phyloP scores from a whole-genome alignment of 1,140 invertebrate genomes.

The Aphis craccivora region DNA sequence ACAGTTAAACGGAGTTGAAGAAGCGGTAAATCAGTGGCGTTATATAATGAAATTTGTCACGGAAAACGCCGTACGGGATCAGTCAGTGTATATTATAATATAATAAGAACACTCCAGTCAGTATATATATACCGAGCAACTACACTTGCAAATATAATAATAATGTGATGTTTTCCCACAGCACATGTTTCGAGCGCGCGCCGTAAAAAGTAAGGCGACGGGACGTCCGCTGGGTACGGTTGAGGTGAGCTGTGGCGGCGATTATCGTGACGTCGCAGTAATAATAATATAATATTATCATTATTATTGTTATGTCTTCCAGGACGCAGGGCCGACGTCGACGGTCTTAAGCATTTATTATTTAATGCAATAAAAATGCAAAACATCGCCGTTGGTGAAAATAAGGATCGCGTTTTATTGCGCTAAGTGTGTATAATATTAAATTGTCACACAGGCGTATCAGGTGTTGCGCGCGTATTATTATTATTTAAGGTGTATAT shows the following conservation, averaged over 20 bases:
- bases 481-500: neutral
- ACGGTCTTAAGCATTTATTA: neutral
- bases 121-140: no score
- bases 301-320: neutral
- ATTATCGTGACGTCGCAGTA: neutral
- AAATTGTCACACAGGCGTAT: neutral
- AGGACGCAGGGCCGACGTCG: neutral
- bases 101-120: neutral
- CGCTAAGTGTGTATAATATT: neutral
- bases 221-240: neutral
- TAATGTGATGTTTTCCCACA: neutral
- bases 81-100: no score
- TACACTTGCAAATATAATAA: neutral
- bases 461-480: neutral
- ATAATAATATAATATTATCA: neutral
- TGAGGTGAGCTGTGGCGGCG: neutral
- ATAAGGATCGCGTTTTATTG: neutral
- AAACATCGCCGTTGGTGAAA: neutral
- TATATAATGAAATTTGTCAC: no score
- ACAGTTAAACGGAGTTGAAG: no score
- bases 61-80: no score
- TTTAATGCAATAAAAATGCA: conserved; percentile 13
- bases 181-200: neutral
- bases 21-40: no score
- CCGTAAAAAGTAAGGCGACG: neutral